Evolutionary conservation across 2,888 invertebrate genomes (phyloP).

Genomic region (Zelleria hepariella): DNA sequence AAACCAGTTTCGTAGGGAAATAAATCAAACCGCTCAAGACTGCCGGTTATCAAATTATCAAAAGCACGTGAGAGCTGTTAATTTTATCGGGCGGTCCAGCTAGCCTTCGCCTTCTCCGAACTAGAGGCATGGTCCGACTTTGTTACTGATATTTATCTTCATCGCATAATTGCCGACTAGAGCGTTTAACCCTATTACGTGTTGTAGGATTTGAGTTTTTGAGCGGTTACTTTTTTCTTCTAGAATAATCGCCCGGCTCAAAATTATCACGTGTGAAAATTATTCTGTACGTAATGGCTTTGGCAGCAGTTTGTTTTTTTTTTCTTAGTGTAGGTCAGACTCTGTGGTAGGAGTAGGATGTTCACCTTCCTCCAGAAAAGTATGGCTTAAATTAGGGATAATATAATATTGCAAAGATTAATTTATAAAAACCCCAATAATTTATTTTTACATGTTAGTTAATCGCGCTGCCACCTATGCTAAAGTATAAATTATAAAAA

Average conservation of each 20-base stretch:
- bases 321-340: no score
- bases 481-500: no score
- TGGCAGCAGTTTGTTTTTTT: no score
- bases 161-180: slow-evolving; percentile 55
- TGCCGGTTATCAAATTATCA: slow-evolving; percentile 69
- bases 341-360: no score
- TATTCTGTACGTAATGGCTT: no score
- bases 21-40: slow-evolving; percentile 56
- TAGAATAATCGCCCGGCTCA: background rate
- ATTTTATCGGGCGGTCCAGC: slow-evolving; percentile 59
- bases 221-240: background rate
- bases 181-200: slow-evolving; percentile 39
- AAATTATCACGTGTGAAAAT: background rate
- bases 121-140: slow-evolving; percentile 55
- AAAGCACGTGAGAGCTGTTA: slow-evolving; percentile 62
- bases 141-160: slow-evolving; percentile 42
- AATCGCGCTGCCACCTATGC: no score
- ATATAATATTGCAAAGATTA: no score
- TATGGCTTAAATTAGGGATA: no score
- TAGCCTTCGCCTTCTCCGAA: background rate
- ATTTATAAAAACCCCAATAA: no score
- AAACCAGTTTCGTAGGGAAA: slow-evolving; percentile 42
- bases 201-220: slow-evolving; percentile 9
- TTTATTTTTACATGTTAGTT: no score
- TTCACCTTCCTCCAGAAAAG: no score